phyloP scores from a whole-genome alignment of 2,113 vertebrate species.

The Crocuta crocuta region DNA sequence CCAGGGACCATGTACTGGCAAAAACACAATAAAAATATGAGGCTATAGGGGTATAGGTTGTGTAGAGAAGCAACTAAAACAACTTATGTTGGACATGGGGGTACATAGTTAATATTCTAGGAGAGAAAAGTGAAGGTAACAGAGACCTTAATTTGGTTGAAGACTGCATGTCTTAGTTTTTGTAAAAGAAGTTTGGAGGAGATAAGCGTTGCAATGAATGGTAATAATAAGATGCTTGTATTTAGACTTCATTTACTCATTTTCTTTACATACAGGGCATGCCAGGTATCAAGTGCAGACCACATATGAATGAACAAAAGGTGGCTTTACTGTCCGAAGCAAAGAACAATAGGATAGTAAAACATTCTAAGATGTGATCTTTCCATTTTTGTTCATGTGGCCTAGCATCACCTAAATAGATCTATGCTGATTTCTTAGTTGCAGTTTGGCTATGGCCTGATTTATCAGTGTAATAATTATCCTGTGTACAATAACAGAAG shows the following conservation, averaged over 20 bases:
- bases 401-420: not conserved
- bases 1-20: not conserved
- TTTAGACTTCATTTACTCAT: constrained; percentile 3
- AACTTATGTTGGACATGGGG: not conserved
- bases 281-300: not conserved
- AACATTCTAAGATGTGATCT: not conserved
- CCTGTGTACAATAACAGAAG: not conserved
- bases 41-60: not conserved
- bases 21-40: not conserved
- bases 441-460: not conserved
- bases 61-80: not conserved
- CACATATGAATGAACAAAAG: not conserved
- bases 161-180: not conserved
- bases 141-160: not conserved
- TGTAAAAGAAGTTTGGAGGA: not conserved
- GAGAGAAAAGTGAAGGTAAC: not conserved
- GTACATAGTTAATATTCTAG: not conserved
- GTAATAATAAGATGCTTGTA: not conserved
- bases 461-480: not conserved
- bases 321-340: not conserved
- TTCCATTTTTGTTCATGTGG: not conserved
- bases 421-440: not conserved
- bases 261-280: not conserved
- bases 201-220: not conserved
- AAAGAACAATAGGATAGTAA: not conserved